These are phyloP conservation scores for Varanus salvator DNA, from an alignment of 2,113 vertebrate species.

Conservation along the genomic window DNA sequence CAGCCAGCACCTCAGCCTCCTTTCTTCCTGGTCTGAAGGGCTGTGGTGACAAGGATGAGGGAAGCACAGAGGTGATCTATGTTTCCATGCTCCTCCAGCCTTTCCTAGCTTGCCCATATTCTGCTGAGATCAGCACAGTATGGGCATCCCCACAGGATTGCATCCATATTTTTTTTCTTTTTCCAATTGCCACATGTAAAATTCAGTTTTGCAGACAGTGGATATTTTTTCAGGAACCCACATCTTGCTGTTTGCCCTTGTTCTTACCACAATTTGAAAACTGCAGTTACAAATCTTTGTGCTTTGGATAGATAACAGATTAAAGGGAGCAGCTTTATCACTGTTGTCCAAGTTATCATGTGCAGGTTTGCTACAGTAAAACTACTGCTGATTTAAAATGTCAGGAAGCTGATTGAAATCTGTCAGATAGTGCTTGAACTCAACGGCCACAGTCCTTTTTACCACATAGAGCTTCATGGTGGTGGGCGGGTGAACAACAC, in stretches of 20 bases:
- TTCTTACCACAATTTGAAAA: constrained; percentile 15
- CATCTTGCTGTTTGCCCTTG: background rate
- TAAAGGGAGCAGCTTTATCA: constrained; percentile 13
- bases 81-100: too few species aligned
- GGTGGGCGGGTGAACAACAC: background rate
- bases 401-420: background rate
- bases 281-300: constrained; percentile 33
- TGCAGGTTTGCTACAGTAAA: constrained; percentile 34
- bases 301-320: constrained; percentile 37
- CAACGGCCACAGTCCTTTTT: background rate
- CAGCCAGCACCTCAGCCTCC: too few species aligned
- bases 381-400: constrained; percentile 18
- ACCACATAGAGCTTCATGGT: background rate
- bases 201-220: constrained; percentile 35
- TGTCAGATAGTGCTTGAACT: background rate
- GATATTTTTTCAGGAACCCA: constrained; percentile 38
- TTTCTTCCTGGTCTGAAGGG: too few species aligned
- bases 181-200: constrained; percentile 35
- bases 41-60: too few species aligned
- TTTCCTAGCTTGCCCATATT: too few species aligned
- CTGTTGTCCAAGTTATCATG: constrained; percentile 24
- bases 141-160: too few species aligned
- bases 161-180: background rate
- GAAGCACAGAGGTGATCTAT: too few species aligned
- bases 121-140: too few species aligned